Evolutionary conservation across 2,888 invertebrate species (phyloP).

Genomic region (Ischnura elegans): DNA sequence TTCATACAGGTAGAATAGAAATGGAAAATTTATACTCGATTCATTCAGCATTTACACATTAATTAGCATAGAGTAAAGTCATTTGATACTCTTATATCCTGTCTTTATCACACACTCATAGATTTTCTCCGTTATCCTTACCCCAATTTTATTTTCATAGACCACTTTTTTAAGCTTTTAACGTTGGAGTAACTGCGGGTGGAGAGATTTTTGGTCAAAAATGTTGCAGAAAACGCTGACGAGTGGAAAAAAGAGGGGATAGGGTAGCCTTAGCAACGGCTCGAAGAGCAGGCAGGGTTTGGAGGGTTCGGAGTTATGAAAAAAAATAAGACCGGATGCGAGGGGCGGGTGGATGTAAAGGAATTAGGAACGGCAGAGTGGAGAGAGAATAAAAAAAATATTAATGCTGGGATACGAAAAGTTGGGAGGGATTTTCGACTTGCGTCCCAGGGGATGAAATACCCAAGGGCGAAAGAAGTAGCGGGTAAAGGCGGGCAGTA

Average conservation of each 20-base stretch:
- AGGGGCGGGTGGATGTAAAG: neutral
- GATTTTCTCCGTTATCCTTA: neutral
- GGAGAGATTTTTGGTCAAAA: neutral
- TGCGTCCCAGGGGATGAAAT: neutral
- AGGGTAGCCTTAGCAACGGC: neutral
- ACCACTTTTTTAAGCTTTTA: neutral
- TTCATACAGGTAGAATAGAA: no score
- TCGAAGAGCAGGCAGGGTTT: neutral
- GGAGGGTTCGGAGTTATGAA: neutral
- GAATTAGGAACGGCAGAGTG: neutral
- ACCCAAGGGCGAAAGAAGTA: neutral
- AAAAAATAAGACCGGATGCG: neutral
- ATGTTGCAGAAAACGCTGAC: neutral
- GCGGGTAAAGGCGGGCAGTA: neutral
- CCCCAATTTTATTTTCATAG: neutral
- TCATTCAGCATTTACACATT: no score
- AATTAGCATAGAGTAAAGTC: no score
- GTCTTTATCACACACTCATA: no score
- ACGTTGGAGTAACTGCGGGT: neutral
- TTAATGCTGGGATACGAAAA: neutral
- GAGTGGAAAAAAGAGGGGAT: neutral
- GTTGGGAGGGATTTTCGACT: neutral
- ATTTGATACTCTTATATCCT: no score
- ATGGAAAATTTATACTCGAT: no score
- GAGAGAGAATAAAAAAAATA: neutral